These are phyloP conservation scores for Parnassius smintheus DNA, from an alignment of 2,888 invertebrate species.

Conservation along the genomic window DNA sequence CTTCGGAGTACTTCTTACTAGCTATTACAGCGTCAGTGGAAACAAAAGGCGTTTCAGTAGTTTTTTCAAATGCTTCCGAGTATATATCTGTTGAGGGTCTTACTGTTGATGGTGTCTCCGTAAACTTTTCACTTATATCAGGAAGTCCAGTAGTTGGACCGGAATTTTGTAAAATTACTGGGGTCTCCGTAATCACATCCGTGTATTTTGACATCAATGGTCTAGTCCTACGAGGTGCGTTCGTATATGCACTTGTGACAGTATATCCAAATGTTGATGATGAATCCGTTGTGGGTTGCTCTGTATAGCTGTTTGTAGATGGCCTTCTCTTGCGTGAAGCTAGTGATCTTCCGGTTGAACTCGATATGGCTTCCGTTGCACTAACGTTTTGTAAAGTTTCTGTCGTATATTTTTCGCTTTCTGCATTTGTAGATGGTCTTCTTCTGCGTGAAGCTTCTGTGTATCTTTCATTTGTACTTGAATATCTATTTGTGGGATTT, in stretches of 20 bases:
- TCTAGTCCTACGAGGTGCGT: conserved; percentile 12
- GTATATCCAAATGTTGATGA: conserved; percentile 15
- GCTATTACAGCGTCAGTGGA: conserved; percentile 6
- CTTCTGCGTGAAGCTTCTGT: conserved; percentile 19
- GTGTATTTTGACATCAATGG: conserved; percentile 12
- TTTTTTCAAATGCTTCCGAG: conserved; percentile 6
- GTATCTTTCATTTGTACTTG: conserved; percentile 15
- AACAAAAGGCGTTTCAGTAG: conserved; percentile 11
- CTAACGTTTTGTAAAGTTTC: conserved; percentile 8
- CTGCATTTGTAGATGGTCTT: conserved; percentile 11
- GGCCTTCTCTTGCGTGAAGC: conserved; percentile 21
- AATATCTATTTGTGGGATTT: conserved; percentile 13
- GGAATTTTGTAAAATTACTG: background rate
- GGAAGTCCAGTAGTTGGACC: conserved; percentile 16
- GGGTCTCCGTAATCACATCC: conserved; percentile 6
- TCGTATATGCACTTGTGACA: conserved; percentile 12
- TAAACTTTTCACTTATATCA: conserved; percentile 8
- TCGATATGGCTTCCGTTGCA: conserved; percentile 8
- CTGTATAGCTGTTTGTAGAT: conserved; percentile 19
- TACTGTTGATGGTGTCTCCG: conserved; percentile 3
- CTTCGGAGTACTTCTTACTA: conserved; percentile 22
- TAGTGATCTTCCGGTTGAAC: conserved; percentile 12
- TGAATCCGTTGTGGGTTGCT: conserved; percentile 21
- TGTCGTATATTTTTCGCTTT: conserved; percentile 14
- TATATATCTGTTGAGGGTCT: conserved; percentile 13